Evolutionary conservation across 53 echinoderm and acorn worm species (phyloP).

Genomic region (Antedon mediterranea): DNA sequence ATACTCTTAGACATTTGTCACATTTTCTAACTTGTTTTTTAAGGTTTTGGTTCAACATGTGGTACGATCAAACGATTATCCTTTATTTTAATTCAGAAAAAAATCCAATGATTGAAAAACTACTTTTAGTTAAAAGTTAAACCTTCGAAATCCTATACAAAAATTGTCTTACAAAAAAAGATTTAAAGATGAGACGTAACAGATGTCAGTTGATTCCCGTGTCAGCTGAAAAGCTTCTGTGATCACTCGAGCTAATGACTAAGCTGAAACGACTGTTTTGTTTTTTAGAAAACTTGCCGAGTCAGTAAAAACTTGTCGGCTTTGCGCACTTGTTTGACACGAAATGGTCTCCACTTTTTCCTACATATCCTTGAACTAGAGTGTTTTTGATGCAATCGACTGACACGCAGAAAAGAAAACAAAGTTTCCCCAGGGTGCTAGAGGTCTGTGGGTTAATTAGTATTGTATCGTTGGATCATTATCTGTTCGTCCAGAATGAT

Average conservation of each 20-base stretch:
- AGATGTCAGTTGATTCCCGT: background rate
- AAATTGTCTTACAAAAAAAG: no score
- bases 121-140: no score
- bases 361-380: background rate
- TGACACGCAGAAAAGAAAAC: background rate
- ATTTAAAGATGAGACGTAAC: background rate
- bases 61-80: no score
- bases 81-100: no score
- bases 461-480: background rate
- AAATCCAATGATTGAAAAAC: no score
- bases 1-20: no score
- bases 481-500: background rate
- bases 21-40: no score
- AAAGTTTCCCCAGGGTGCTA: background rate
- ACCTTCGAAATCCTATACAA: no score
- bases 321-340: conserved; percentile 1
- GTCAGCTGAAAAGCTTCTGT: background rate
- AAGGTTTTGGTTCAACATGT: no score
- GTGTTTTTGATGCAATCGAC: background rate
- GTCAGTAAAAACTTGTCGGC: background rate
- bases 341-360: background rate
- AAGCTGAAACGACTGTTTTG: background rate
- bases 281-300: background rate
- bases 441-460: conserved; percentile 1
- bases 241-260: background rate